Conservation (phyloP, 2,797 vertebrate species). For the Acropternis orthonyx region DNA sequence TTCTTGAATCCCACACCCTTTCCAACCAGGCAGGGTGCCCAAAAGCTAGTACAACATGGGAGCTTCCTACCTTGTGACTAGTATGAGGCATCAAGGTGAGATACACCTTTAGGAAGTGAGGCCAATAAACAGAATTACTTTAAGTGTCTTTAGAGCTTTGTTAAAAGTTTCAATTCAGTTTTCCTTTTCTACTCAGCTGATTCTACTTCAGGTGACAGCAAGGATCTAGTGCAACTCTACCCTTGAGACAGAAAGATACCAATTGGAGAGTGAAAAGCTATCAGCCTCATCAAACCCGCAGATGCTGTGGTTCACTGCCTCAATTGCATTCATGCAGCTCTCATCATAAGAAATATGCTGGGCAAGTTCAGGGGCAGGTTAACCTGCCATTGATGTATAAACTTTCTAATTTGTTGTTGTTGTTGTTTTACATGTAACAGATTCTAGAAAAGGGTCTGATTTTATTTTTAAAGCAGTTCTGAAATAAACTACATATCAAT, state of each 20-base stretch:
- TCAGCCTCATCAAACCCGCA: neutral
- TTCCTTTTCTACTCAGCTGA: neutral
- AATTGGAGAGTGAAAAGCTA: neutral
- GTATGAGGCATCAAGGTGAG: neutral
- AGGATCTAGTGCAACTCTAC: neutral
- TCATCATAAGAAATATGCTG: neutral
- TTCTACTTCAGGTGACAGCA: neutral
- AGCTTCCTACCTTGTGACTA: neutral
- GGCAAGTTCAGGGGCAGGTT: neutral
- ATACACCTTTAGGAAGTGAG: neutral
- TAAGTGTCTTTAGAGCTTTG: neutral
- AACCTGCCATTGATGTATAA: neutral
- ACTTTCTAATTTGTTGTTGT: neutral
- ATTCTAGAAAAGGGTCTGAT: neutral
- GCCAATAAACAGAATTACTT: neutral
- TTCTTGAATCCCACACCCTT: neutral
- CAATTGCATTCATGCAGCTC: neutral
- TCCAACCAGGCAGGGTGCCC: rapidly evolving
- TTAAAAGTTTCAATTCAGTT: neutral
- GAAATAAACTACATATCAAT: neutral
- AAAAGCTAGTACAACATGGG: neutral
- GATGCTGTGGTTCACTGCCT: neutral
- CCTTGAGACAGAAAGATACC: neutral
- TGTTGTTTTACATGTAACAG: neutral
- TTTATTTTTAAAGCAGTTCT: neutral